These are phyloP conservation scores for Plebejus melissa DNA, from an alignment of 2,888 invertebrate species.

Conservation along the genomic window DNA sequence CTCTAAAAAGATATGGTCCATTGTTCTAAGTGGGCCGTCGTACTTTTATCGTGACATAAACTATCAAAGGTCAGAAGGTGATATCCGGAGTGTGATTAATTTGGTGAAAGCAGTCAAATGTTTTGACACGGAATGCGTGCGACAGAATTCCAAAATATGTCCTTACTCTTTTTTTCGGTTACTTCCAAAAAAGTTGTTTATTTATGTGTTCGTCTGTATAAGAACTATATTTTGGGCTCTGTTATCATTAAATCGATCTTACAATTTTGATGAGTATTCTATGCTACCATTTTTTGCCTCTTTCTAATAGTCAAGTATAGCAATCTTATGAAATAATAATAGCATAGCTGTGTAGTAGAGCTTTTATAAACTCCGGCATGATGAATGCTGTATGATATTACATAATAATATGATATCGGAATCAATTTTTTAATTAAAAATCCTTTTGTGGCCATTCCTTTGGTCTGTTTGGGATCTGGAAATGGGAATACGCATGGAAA, in stretches of 20 bases:
- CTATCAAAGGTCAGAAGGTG: conserved; percentile 8
- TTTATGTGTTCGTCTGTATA: no score
- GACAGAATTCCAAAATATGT: neutral
- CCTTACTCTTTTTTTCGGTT: neutral
- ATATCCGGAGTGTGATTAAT: neutral
- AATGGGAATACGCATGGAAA: neutral
- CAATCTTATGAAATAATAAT: no score
- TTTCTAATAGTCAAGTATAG: no score
- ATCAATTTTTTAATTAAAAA: neutral
- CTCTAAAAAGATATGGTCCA: neutral
- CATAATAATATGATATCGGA: no score
- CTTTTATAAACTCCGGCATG: neutral
- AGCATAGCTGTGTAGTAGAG: no score
- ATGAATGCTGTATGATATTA: neutral
- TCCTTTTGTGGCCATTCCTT: neutral
- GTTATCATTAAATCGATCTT: no score
- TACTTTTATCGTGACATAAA: neutral
- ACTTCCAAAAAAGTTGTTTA: neutral
- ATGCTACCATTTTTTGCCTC: no score
- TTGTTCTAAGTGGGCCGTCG: neutral
- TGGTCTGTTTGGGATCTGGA: neutral
- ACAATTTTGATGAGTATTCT: no score
- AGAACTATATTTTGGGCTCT: no score
- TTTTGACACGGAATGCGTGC: neutral
- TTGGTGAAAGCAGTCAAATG: neutral